Base-by-base conservation (phyloP, 2,113 vertebrate genomes). In the Barbus barbus region DNA sequence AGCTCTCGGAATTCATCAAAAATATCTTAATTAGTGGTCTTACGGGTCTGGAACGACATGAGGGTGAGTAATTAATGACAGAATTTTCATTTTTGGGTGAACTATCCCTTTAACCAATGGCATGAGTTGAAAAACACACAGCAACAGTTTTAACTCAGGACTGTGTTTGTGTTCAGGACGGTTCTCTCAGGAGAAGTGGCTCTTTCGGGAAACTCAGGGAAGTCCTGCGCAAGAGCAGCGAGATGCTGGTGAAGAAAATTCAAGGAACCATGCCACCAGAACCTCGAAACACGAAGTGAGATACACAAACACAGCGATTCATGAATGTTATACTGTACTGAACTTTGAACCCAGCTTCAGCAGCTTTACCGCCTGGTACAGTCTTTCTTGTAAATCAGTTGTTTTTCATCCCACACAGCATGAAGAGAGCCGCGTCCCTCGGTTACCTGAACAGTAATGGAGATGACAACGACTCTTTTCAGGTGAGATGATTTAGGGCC, bases 201-300 rank as follows among this genome's bases (percentile, higher is more conserved):
- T 97, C 96, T 56, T 86, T 97, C 61, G 95, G 94, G 9, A 97
- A 93, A 90, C 93, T 97, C 84, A 93, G 95, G 9, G 96, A 96
- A 31, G 93, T 95, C 76, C 89, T 97, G 31, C 93, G 95, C 13
- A 92, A 94, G 79, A 96, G 96, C 93, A 97, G 96, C 0, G 96
- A 97, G 84, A 94, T 96, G 90, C 79, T 97, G 89, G 96, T 97
- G 87, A 95, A 94, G 92, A 97, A 95, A 83, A 94, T 97, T 46
- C 96, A 96, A 87, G 95, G 94, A 38, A 94, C 92, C 0, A 92
- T 93, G n/a, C 93, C 95, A 14, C 90, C 94, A 78, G 90, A 95
- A 16, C 93, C 94, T 63, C 93, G 94, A 87, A 95, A 94, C 60
- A 85, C 87, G 67, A 91, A 89, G 89, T 88, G 67, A 81, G 85